These are phyloP conservation scores for Rhinogobius similis DNA, from an alignment of 2,113 vertebrate genomes.

Conservation along the genomic window DNA sequence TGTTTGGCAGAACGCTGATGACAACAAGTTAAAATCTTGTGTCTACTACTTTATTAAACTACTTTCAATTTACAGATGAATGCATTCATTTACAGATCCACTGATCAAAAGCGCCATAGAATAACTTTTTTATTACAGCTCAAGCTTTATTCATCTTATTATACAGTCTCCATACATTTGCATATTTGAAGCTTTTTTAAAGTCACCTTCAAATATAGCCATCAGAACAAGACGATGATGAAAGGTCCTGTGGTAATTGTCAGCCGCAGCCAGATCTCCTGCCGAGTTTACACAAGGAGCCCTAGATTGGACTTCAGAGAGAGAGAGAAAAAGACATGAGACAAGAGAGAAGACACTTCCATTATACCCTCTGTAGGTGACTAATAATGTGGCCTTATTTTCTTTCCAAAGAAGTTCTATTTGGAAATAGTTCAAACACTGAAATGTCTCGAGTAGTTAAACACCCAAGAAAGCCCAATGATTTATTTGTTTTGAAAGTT, in stretches of 20 bases:
- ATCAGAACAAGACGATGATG: slow-evolving; percentile 40
- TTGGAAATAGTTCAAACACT: neutral
- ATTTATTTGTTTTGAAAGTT: too few species aligned
- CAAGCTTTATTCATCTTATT: neutral
- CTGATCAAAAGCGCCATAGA: too few species aligned
- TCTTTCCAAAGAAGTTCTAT: neutral
- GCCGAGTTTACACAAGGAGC: slow-evolving; percentile 46
- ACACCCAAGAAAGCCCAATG: neutral
- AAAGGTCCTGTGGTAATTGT: slow-evolving; percentile 38
- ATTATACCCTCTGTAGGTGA: slow-evolving; percentile 25
- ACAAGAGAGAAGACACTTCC: slow-evolving; percentile 19
- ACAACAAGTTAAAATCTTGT: neutral
- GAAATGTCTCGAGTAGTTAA: neutral
- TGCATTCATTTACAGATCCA: too few species aligned
- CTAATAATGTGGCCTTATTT: neutral
- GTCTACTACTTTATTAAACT: neutral
- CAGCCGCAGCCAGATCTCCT: slow-evolving; percentile 41
- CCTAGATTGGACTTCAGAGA: slow-evolving; percentile 40
- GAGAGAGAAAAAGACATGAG: slow-evolving; percentile 12
- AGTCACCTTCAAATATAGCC: slow-evolving; percentile 50
- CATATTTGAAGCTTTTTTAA: slow-evolving; percentile 31
- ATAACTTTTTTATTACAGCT: neutral
- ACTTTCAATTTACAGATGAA: neutral
- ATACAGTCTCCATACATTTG: slow-evolving; percentile 40
- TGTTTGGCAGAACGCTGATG: neutral